Evolutionary conservation across 1,140 invertebrate genomes (phyloP).

Genomic region (Euschistus heros): DNA sequence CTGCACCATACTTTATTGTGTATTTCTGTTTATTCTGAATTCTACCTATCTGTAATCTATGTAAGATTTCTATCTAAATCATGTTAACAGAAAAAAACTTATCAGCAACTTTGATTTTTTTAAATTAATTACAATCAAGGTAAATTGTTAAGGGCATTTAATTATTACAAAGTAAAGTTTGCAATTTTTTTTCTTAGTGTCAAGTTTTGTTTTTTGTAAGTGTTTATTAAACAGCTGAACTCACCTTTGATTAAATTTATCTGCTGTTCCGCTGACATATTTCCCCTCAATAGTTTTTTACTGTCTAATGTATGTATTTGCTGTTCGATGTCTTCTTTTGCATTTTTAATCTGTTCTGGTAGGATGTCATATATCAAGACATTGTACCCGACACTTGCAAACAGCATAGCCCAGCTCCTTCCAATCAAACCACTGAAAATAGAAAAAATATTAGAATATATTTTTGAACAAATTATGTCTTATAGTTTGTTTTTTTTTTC

Average conservation of each 20-base stretch:
- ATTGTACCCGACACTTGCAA: conserved; percentile 80
- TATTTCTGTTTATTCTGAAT: no score
- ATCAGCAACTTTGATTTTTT: no score
- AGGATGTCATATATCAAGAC: conserved; percentile 77
- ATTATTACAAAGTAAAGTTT: background rate
- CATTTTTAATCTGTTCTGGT: conserved; percentile 57
- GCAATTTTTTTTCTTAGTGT: no score
- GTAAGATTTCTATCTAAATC: no score
- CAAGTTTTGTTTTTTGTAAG: background rate
- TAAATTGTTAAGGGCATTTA: background rate
- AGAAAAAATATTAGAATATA: background rate
- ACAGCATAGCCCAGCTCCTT: conserved; percentile 90
- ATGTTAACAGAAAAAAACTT: no score
- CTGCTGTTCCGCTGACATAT: conserved; percentile 60
- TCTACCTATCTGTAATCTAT: no score
- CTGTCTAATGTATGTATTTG: conserved; percentile 59
- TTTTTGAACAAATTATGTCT: background rate
- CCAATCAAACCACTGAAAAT: conserved; percentile 76
- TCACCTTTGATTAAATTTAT: conserved; percentile 66
- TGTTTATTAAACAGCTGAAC: conserved; percentile 5
- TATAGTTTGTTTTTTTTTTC: background rate
- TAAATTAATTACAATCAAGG: no score
- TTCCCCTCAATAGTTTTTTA: conserved; percentile 58
- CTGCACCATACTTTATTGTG: no score
- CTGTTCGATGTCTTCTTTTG: conserved; percentile 58